Evolutionary conservation across 2,888 invertebrate genomes (phyloP).

Genomic region (Pollenia angustigena): DNA sequence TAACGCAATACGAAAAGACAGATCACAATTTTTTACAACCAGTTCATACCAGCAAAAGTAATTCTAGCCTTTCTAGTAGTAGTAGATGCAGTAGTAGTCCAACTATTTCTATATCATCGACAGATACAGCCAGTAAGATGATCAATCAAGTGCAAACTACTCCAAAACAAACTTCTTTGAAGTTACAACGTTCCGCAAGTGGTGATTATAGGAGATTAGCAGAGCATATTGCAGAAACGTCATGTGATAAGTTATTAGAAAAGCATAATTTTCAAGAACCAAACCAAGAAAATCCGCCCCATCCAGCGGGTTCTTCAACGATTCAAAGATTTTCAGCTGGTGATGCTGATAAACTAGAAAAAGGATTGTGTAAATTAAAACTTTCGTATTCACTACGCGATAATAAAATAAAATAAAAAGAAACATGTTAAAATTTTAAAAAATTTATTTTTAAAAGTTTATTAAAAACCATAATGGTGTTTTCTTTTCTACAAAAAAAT

Average conservation of each 20-base stretch:
- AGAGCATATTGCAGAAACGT: constrained; percentile 78
- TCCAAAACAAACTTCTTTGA: constrained; percentile 81
- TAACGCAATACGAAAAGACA: background rate
- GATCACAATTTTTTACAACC: background rate
- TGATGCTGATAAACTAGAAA: constrained; percentile 87
- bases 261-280: background rate
- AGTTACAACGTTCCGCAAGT: constrained; percentile 78
- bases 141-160: constrained; percentile 74
- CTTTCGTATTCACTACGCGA: constrained; percentile 88
- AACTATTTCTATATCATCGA: constrained; percentile 20
- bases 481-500: too few relatives aligned
- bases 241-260: constrained; percentile 43
- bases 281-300: constrained; percentile 18
- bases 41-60: constrained; percentile 67
- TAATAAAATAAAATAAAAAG: background rate
- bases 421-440: too few relatives aligned
- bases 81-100: constrained; percentile 72
- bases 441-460: too few relatives aligned
- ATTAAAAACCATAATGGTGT: too few relatives aligned
- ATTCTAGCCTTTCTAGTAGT: constrained; percentile 79
- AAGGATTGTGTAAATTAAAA: constrained; percentile 86
- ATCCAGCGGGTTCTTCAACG: constrained; percentile 19
- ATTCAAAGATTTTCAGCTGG: constrained; percentile 88
- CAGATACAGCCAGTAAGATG: background rate
- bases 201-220: constrained; percentile 81